Evolutionary conservation across 2,888 invertebrate species (phyloP), one percentile per base, ranked within the genome.

Genomic region (Pediacus dermestoides): DNA sequence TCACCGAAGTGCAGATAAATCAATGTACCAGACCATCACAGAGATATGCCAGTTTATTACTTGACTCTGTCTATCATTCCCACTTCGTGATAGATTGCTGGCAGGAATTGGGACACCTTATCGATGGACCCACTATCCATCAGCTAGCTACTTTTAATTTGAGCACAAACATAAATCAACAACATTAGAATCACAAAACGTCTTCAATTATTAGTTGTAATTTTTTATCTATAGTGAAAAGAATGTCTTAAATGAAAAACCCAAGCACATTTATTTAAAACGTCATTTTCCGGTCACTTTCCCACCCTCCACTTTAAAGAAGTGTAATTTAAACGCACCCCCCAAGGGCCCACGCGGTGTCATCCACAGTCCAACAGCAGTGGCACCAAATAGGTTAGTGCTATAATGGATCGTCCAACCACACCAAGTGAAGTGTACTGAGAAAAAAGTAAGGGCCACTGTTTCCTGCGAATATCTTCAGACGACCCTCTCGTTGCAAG

Each of bases 241-340:
- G 25, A 25, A 13, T 43, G 45, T 42, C 37, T 56, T 58, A 55
- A 57, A 59, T 58, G 57, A 58, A 58, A 62, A 58, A 63, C 59
- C 61, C 61, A 57, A 60, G 61, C 58, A 53, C 64, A 64, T 65
- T 66, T 64, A 62, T 66, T 65, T 65, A 61, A 65, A 65, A 66
- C 58, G 59, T 62, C 60, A 56, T 55, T 56, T 56, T 55, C 50
- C 57, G 57, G 57, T 55, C 55, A 57, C 54, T 56, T 57, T 52
- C 41, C 39, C 52, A 53, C 56, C 57, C 53, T 44, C 41, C 28
- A 23, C 4, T 44, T 39, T 43, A 46, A 57, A 56, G 56, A 63
- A 63, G 57, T 62, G 62, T 61, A 67, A 66, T 66, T 64, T 63
- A 63, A 64, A 65, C 59, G 58, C 57, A 52, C 61, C 57, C 55